Evolutionary conservation across 35 echinoderm and acorn worm species (phyloP), one percentile per base, ranked within the genome.

Genomic region (Diadema setosum): DNA sequence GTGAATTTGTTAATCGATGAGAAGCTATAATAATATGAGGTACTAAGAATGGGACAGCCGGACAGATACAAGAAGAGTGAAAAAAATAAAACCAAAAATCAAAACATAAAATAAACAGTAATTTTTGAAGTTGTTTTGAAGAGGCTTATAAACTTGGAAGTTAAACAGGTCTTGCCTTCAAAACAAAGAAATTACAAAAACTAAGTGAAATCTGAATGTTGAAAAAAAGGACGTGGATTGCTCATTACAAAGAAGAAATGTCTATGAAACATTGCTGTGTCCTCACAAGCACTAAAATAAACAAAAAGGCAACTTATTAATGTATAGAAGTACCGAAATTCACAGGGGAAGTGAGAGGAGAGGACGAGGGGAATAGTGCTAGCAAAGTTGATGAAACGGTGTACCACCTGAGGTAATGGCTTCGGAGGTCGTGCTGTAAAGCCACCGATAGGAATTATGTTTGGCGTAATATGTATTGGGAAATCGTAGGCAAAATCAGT

Each of bases 371-470:
- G 12, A 70, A 26, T 8, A n/a, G 6, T 70, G 9, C 12, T 16
- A 27, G 29, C 12, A 70, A 8, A n/a, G 16, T 16, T 12, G 25
- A 31, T n/a, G 64, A 70, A 70, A 70, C 25, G 16, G 64, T 16
- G 29, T n/a, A n/a, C 39, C 46, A 87, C 85, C 65, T n/a, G 16
- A 37, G 39, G 16, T 9, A 94, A 36, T 15, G 87, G n/a, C 5
- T 85, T 80, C 17, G 65, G 34, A 32, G 50, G 82, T 80, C 32
- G 20, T 1, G 83, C 58, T 41, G 83, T 82, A 5, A 91, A 29
- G 4, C 93, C 93, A 27, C 93, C 93, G 58, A 95, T 64, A 2
- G 81, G 48, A 24, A 86, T 58, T 21, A 75, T 35, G 34, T 95
- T 82, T 2, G 93, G 93, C 58, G 81, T 70, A 4, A 91, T 52